Base-by-base conservation (phyloP, 2,888 invertebrate species). In the Pegoplata infirma region DNA sequence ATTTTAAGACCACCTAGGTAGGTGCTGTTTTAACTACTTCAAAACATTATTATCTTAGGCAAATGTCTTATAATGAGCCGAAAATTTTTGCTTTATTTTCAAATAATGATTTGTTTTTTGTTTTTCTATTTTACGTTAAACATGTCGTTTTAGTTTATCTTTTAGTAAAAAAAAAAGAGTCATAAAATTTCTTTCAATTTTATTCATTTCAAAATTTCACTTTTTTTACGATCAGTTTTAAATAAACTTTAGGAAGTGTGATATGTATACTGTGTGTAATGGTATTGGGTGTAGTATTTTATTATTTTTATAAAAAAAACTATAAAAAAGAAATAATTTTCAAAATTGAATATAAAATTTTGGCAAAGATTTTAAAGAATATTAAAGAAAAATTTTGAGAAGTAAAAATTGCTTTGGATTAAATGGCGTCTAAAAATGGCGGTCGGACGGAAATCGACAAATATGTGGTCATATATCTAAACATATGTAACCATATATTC, bases 1-100 rank as follows among this genome's bases (percentile, higher is more conserved):
- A 47, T 23, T 72, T 64, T 64, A 56, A 59, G 74, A 74, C 74
- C 74, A 74, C 74, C 74, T 56, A 59, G 59, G 66, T 49, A 8
- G 68, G 47, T 46, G 17, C 17, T 46, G 44, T 28, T 73, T 66
- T 58, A 66, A 58, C 53, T 67, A 59, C 74, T 53, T 67, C 66
- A 59, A 46, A 46, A 59, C 53, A 59, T 71, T 63, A 59, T 71
- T 63, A 58, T n/a, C 19, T 69, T 36, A n/a, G 63, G 10, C 46
- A 32, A 58, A 44, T 16, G 46, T 28, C 58, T 25, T n/a, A 36
- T 23, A 46, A 46, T 63, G 14, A 36, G 16, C 7, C n/a, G 16
- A 12, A 71, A 59, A 40, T 49, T 5, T 40, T 40, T 40, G 36
- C 36, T 40, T n/a, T n/a, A n/a, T 40, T 40, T 40, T 36, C 2